These are phyloP conservation scores for Poecilia gillii DNA, from an alignment of 2,797 vertebrate genomes.

Conservation along the genomic window DNA sequence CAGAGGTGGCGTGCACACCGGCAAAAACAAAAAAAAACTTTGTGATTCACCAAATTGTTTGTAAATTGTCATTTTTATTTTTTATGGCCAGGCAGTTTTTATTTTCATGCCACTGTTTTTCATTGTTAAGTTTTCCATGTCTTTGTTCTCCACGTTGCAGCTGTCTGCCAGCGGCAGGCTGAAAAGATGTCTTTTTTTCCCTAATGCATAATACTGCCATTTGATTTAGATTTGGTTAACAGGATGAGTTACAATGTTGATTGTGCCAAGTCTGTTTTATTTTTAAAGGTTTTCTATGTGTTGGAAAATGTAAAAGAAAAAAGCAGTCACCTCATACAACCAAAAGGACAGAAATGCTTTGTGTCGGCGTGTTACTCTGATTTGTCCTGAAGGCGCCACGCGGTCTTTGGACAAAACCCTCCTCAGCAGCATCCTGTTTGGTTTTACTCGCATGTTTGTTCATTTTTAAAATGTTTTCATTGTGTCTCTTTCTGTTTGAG, in stretches of 20 bases:
- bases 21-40: constrained; percentile 37
- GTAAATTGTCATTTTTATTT: background rate
- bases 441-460: constrained; percentile 63
- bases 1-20: constrained; percentile 58
- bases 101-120: constrained; percentile 4
- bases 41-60: constrained; percentile 61
- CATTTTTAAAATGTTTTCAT: constrained; percentile 48
- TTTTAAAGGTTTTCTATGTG: constrained; percentile 38
- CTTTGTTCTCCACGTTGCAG: constrained; percentile 57
- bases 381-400: constrained; percentile 45
- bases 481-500: constrained; percentile 60
- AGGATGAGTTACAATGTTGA: constrained; percentile 70
- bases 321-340: constrained; percentile 33
- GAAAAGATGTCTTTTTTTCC: constrained; percentile 72
- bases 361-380: constrained; percentile 44
- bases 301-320: constrained; percentile 35
- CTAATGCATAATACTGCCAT: constrained; percentile 77
- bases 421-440: constrained; percentile 27
- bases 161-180: constrained; percentile 59
- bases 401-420: constrained; percentile 37
- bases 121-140: constrained; percentile 31
- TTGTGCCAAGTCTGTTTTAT: constrained; percentile 79
- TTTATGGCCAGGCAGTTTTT: constrained; percentile 44
- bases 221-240: constrained; percentile 72
- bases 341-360: constrained; percentile 63